These are phyloP conservation scores for Riparia riparia DNA, from an alignment of 2,113 vertebrate genomes.

Conservation along the genomic window DNA sequence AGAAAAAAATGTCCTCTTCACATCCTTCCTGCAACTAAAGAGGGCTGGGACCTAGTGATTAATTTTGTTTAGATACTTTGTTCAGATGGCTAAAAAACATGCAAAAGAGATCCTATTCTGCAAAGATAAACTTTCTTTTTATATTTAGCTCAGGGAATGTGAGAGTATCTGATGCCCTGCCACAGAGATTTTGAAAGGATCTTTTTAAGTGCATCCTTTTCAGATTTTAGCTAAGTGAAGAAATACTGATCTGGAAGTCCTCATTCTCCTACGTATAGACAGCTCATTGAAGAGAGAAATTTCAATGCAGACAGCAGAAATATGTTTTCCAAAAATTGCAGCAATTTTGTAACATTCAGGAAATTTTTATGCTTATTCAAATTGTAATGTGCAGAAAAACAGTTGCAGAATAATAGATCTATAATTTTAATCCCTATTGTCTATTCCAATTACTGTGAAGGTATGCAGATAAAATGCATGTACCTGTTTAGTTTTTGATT, in stretches of 20 bases:
- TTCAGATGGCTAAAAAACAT: neutral
- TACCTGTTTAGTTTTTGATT: neutral
- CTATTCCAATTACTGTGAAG: neutral
- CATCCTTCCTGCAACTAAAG: neutral
- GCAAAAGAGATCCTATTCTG: neutral
- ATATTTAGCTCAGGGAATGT: neutral
- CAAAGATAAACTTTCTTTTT: neutral
- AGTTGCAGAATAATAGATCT: neutral
- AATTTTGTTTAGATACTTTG: neutral
- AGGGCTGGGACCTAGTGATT: accelerated
- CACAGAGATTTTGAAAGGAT: neutral
- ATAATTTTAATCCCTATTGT: neutral
- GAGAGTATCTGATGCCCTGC: neutral
- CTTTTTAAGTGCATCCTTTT: neutral
- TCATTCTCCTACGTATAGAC: neutral
- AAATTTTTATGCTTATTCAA: neutral
- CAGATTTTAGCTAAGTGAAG: neutral
- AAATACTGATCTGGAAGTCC: neutral
- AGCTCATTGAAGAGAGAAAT: neutral
- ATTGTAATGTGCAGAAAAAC: neutral
- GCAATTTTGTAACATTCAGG: neutral
- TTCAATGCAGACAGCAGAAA: neutral
- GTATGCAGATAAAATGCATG: neutral
- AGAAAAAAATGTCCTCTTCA: neutral
- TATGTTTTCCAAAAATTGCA: neutral